Percentiles rank a stretch among this genome's conserved stretches.
Conservation (phyloP, 1,140 invertebrate species). For the Drosophila mayri region DNA sequence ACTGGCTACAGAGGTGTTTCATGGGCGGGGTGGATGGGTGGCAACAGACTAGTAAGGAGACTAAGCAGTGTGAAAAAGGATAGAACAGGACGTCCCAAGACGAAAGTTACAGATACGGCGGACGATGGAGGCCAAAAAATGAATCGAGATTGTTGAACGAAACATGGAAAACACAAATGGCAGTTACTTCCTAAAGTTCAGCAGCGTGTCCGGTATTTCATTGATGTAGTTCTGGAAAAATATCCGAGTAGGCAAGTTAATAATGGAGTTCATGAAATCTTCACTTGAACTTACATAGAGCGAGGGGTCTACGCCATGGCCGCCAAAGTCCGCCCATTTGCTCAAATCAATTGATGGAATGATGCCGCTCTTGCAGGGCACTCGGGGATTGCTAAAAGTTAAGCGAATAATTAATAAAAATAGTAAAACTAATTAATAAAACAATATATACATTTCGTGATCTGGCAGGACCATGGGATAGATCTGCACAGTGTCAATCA, state of each 20-base stretch:
- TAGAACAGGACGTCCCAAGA: constrained; percentile 14
- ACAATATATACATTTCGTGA: constrained; percentile 92
- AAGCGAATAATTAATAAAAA: not conserved
- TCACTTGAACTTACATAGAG: constrained; percentile 87
- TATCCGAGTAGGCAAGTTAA: not conserved
- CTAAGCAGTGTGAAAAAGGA: constrained; percentile 38
- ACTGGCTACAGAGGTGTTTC: constrained; percentile 50
- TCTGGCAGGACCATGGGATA: constrained; percentile 97
- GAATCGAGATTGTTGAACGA: constrained; percentile 42
- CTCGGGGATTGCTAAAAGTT: constrained; percentile 91
- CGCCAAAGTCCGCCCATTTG: constrained; percentile 92
- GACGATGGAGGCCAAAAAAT: constrained; percentile 13
- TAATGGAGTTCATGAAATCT: accelerated
- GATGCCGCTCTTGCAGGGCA: constrained; percentile 94
- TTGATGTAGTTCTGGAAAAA: constrained; percentile 80
- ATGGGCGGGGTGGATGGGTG: constrained; percentile 37
- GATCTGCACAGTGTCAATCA: constrained; percentile 96
- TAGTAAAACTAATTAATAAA: not conserved
- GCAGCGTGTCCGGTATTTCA: constrained; percentile 82
- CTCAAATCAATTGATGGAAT: constrained; percentile 93
- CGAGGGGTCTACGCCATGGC: constrained; percentile 86
- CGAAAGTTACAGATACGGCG: constrained; percentile 21
- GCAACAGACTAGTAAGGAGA: constrained; percentile 65
- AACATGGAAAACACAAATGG: constrained; percentile 42
- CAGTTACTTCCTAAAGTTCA: constrained; percentile 80